Percentiles rank a stretch among this genome's conserved stretches.
These are phyloP conservation scores for Smutsia gigantea DNA, from an alignment of 2,797 vertebrate species.

Conservation along the genomic window DNA sequence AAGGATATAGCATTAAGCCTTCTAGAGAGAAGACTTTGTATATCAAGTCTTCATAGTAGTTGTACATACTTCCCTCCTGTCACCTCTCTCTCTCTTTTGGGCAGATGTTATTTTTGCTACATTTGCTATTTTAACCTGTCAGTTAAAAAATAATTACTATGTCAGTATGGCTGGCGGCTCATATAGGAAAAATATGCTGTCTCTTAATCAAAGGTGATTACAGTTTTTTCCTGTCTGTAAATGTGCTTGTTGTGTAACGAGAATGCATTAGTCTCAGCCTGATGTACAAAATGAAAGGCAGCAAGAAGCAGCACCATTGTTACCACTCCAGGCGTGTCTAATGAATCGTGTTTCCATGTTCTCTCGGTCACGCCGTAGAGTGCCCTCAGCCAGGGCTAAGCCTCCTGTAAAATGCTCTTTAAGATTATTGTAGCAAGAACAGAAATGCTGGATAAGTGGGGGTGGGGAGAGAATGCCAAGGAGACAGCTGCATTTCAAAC, in stretches of 20 bases:
- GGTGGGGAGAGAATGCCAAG: constrained; percentile 42
- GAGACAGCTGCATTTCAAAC: constrained; percentile 74
- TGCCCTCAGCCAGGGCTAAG: constrained; percentile 79
- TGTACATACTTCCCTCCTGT: too few species aligned
- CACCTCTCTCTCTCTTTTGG: background rate
- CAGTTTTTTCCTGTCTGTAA: constrained; percentile 74
- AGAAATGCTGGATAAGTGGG: constrained; percentile 43
- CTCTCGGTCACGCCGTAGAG: constrained; percentile 73
- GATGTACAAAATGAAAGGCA: constrained; percentile 73
- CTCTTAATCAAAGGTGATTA: constrained; percentile 78
- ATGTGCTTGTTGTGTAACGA: constrained; percentile 75
- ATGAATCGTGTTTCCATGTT: constrained; percentile 81
- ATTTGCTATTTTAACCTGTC: constrained; percentile 33
- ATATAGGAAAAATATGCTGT: constrained; percentile 72
- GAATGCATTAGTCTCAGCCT: constrained; percentile 69
- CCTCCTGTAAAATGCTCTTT: constrained; percentile 76
- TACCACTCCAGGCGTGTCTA: constrained; percentile 80
- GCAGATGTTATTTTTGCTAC: constrained; percentile 60
- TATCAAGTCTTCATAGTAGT: background rate
- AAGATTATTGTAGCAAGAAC: constrained; percentile 64
- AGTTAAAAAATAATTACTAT: constrained; percentile 65
- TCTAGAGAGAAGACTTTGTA: constrained; percentile 8
- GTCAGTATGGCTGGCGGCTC: constrained; percentile 52
- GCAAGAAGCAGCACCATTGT: constrained; percentile 74
- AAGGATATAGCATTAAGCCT: background rate